Base-by-base conservation (phyloP, 2,113 vertebrate genomes). In the Callipepla californica region DNA sequence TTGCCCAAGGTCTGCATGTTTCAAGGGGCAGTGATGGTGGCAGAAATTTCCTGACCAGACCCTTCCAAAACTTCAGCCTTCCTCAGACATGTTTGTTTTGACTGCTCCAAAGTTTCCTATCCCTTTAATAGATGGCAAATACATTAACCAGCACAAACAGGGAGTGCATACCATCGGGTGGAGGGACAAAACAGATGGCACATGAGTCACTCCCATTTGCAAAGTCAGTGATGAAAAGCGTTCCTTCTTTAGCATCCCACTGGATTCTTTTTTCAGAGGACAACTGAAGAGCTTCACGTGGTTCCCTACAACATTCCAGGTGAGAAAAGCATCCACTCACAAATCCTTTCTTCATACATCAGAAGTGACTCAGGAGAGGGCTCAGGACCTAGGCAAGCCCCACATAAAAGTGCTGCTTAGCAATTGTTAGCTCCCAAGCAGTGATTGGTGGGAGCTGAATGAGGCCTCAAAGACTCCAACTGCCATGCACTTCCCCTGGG, bases 151-250 rank as follows among this genome's bases (percentile, higher is more conserved):
- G 90, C 90, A 91, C 78, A 94, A 96, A 94, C 80, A 90, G 76
- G 57, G 95, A 95, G 81, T 8, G 2, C 91, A 72, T 90, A 85
- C 80, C 87, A 96, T 77, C 13, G 4, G 15, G 62, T 44, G 55
- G 87, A 93, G 87, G 91, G 85, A 95, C 66, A 67, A 89, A 95
- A 93, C 87, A 97, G 96, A 95, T 95, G 95, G 95, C 83, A 94
- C 92, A 94, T 95, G 95, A 96, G 82, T 95, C 93, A 96, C 87
- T 96, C 94, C 78, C 13, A 1, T 69, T 96, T 87, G 73, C 67
- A 0, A 36, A 89, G 85, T 62, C 34, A 1, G 62, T 69, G 45
- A 75, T 83, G 84, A 89, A 94, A 96, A 95, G 80, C 3, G 0
- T 57, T 92, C 86, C 73, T 80, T 74, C 90, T 93, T 94, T 72